Evolutionary conservation across 2,113 vertebrate genomes (phyloP), one percentile per base, ranked within the genome.

Genomic region (Thryonomys swinderianus): DNA sequence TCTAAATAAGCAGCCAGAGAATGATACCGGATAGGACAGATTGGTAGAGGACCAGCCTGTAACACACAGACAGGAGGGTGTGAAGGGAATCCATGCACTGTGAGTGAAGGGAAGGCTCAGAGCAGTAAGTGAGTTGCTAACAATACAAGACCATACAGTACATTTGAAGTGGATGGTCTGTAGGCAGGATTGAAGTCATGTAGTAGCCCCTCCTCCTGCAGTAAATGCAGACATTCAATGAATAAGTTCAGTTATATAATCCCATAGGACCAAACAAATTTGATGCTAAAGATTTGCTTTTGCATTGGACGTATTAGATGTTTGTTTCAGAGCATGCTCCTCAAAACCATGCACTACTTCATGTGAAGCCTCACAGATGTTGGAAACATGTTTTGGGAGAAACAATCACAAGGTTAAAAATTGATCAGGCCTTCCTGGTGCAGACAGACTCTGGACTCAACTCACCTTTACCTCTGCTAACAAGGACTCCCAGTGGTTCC

Each of bases 271-370:
- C 90, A 97, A 97, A 97, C 95, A 96, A 92, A 0, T 0, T 82
- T 97, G 78, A 94, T 97, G 85, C 90, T 93, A 55, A 93, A 82
- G 53, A 40, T 93, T 37, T 57, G 80, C 30, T 96, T 69, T 93
- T 97, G 25, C 25, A 84, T 96, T 95, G 66, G 95, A 32, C 80
- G 93, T 96, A 91, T 96, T 8, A 7, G 34, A 86, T 85, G 79
- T 97, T 98, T 97, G 87, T 88, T 86, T 78, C 59, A 55, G n/a
- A 89, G 14, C 27, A 37, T 91, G 76, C 97, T 98, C 94, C 57
- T 98, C 81, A 97, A 84, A 78, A 96, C 93, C 66, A 80, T 78
- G 95, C 57, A 87, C 32, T 40, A 67, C 6, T 88, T 10, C 88
- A 51, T 92, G 40, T 71, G 45, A 79, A 64, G 81, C 85, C 61